Base-by-base conservation (phyloP, 1,140 invertebrate genomes). In the Drosophila kurseongensis region DNA sequence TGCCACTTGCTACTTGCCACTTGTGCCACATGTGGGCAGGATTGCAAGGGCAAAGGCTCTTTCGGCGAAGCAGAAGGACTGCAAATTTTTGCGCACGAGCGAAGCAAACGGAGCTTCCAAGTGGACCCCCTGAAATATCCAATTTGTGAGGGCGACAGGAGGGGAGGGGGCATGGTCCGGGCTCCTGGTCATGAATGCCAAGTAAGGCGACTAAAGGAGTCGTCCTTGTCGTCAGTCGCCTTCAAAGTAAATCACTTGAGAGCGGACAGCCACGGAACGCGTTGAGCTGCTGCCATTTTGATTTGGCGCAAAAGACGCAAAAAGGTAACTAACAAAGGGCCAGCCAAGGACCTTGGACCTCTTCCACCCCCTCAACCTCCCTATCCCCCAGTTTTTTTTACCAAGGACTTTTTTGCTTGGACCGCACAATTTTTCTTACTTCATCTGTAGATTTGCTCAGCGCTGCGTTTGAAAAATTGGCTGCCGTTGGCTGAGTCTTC, bases 371-470 rank as follows among this genome's bases (percentile, higher is more conserved):
- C 23, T 23, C 9, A 12, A 9, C 27, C 13, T 38, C 56, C 69
- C 52, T 44, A 44, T 55, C 54, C 44, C 62, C 54, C 44, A 63
- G 45, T 51, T 56, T 56, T 80, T 48, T 59, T 35, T 13, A 13
- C 38, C 61, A 14, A 42, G 41, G 18, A 41, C 36, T 45, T 59
- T 72, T 85, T 60, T 84, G 84, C 84, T 80, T 84, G 77, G 80
- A 89, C 84, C 84, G 84, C 84, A 89, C 84, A 89, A 89, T 89
- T 89, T 89, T 89, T 89, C 84, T 84, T 84, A 63, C 71, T 79
- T 78, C 79, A 77, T 54, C 66, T 56, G 63, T 59, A 63, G 75
- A 62, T 78, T 77, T 77, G 66, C 54, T 35, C 23, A 51, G 63
- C 62, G 52, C 76, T 67, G 62, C 66, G 66, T 78, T 72, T 86